Conservation (phyloP, 1,140 invertebrate species). For the Drosophila biarmipes region DNA sequence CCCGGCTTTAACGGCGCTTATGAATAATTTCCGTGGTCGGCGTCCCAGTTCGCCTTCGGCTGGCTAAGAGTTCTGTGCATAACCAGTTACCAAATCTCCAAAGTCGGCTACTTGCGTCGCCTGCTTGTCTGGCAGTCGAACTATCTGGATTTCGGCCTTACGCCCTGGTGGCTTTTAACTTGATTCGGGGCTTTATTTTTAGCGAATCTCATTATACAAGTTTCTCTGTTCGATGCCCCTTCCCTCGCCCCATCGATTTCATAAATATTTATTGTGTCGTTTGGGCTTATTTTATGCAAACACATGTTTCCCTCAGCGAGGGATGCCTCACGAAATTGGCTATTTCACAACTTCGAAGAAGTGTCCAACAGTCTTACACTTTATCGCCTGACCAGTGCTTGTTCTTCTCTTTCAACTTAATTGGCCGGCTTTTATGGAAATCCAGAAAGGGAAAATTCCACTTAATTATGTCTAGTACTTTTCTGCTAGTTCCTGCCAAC, state of each 20-base stretch:
- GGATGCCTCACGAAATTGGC: conserved; percentile 31
- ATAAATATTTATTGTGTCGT: conserved; percentile 66
- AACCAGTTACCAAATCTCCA: conserved; percentile 37
- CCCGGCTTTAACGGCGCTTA: conserved; percentile 11
- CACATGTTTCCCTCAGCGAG: conserved; percentile 51
- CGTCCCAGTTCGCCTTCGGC: conserved; percentile 27
- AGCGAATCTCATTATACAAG: conserved; percentile 50
- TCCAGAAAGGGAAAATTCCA: background rate
- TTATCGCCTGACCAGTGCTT: conserved; percentile 5
- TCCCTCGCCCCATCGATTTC: conserved; percentile 29
- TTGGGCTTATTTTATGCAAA: conserved; percentile 61
- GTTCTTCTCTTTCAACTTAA: conserved; percentile 14
- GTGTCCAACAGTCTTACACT: conserved; percentile 8
- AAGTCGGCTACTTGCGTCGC: conserved; percentile 35
- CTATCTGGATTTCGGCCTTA: conserved; percentile 30
- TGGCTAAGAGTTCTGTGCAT: conserved; percentile 13
- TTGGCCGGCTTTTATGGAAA: conserved; percentile 8
- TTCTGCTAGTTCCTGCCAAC: background rate
- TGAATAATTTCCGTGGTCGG: conserved; percentile 41
- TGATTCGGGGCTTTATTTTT: conserved; percentile 44
- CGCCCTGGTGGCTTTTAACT: conserved; percentile 25
- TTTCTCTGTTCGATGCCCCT: conserved; percentile 1
- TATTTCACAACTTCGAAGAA: conserved; percentile 9
- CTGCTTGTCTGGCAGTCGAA: conserved; percentile 40
- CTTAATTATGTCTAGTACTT: background rate